Conservation (phyloP, 2,888 invertebrate genomes). For the Corbicula japonica region DNA sequence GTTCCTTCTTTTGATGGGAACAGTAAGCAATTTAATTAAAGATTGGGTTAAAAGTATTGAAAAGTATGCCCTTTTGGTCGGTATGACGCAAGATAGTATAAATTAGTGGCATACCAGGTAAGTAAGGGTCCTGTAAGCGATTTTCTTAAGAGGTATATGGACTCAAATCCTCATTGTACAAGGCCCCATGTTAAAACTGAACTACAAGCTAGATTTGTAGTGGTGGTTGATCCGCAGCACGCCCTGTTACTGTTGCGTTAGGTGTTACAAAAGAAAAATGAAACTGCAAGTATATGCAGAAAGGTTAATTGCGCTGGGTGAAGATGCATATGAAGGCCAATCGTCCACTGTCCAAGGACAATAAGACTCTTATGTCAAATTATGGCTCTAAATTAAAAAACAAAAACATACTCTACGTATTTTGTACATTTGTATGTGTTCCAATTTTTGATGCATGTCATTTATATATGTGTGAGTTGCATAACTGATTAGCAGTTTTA, state of each 20-base stretch:
- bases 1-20: neutral
- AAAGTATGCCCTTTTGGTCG: conserved; percentile 35
- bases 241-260: conserved; percentile 43
- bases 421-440: too few species aligned
- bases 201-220: conserved; percentile 33
- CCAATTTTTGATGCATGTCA: too few species aligned
- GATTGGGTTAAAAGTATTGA: conserved; percentile 40
- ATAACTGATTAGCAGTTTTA: too few species aligned
- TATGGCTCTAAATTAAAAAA: too few species aligned
- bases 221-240: conserved; percentile 47
- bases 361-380: too few species aligned
- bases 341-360: too few species aligned
- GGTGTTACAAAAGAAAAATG: conserved; percentile 32
- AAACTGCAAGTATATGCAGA: conserved; percentile 52
- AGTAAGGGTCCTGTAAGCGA: conserved; percentile 36
- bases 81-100: neutral
- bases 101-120: conserved; percentile 42
- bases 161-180: neutral
- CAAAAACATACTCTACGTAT: too few species aligned
- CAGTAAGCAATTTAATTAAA: conserved; percentile 36
- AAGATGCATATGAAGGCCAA: conserved; percentile 46
- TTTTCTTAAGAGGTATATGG: conserved; percentile 42
- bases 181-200: conserved; percentile 19
- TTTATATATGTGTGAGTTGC: too few species aligned
- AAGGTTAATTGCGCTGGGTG: conserved; percentile 22